Conservation (phyloP, 2,888 invertebrate species). For the Odontocerum albicorne region DNA sequence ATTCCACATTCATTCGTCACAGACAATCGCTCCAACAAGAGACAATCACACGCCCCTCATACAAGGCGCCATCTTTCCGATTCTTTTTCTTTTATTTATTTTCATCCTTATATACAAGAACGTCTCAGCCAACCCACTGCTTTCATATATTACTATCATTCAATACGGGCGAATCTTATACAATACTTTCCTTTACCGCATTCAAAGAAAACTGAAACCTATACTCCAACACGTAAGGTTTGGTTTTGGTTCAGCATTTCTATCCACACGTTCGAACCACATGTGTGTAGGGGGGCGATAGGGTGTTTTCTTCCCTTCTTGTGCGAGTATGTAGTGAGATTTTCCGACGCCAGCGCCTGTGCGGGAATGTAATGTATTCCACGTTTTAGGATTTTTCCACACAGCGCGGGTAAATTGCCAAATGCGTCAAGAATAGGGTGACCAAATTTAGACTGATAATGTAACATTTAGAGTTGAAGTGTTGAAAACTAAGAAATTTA, state of each 20-base stretch:
- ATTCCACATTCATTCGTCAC: too few relatives aligned
- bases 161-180: conserved; percentile 6
- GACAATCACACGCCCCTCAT: too few relatives aligned
- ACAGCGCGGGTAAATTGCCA: background rate
- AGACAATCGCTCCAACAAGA: too few relatives aligned
- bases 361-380: conserved; percentile 23
- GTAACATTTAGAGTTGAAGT: background rate
- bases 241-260: background rate
- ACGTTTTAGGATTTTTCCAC: conserved; percentile 15
- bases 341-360: conserved; percentile 8
- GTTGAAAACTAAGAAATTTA: too few relatives aligned
- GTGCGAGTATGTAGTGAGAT: conserved; percentile 1
- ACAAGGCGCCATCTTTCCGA: conserved; percentile 5
- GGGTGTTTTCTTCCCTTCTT: conserved; percentile 8
- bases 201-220: background rate
- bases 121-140: conserved; percentile 21
- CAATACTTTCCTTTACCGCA: conserved; percentile 9
- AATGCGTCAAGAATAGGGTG: background rate
- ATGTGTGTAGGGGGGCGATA: conserved; percentile 17
- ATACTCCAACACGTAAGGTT: background rate
- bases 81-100: conserved; percentile 24
- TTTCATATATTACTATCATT: conserved; percentile 23
- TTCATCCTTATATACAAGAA: conserved; percentile 19
- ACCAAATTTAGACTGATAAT: background rate
- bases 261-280: conserved; percentile 26